A percentile compares a stretch with the other conserved stretches of the same genome.
Evolutionary conservation across 64 coral and sea anemone species (phyloP).

Genomic region (Hydrozoanthus tunicans): DNA sequence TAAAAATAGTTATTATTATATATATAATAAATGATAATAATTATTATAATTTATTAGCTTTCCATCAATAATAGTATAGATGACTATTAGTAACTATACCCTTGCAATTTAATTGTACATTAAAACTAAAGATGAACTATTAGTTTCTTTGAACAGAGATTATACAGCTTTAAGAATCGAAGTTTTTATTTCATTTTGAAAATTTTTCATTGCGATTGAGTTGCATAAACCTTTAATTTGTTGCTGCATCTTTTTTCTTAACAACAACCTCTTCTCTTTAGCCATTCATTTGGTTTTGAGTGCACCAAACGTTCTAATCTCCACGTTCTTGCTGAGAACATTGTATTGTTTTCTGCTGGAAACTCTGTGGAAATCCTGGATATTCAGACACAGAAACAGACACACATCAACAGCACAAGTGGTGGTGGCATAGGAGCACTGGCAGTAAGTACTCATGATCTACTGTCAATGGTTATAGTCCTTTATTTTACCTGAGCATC

Average conservation of each 20-base stretch:
- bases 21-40: too few relatives aligned
- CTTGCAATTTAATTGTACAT: too few relatives aligned
- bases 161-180: too few relatives aligned
- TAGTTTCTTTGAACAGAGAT: too few relatives aligned
- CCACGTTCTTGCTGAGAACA: conserved; percentile 92
- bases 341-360: conserved; percentile 91
- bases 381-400: conserved; percentile 87
- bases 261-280: conserved; percentile 34
- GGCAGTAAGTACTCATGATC: conserved; percentile 63
- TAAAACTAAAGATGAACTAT: too few relatives aligned
- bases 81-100: too few relatives aligned
- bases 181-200: too few relatives aligned
- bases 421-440: conserved; percentile 95
- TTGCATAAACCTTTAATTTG: background rate
- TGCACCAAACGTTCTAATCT: conserved; percentile 97
- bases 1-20: too few relatives aligned
- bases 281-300: conserved; percentile 99
- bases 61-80: too few relatives aligned
- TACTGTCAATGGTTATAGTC: background rate
- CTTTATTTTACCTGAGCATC: background rate
- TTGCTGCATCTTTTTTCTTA: conserved; percentile 8
- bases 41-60: too few relatives aligned
- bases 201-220: too few relatives aligned
- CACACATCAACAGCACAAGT: conserved; percentile 83
- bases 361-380: conserved; percentile 88